Evolutionary conservation across 1,140 invertebrate species (phyloP).

Genomic region (Drosophila asahinai): DNA sequence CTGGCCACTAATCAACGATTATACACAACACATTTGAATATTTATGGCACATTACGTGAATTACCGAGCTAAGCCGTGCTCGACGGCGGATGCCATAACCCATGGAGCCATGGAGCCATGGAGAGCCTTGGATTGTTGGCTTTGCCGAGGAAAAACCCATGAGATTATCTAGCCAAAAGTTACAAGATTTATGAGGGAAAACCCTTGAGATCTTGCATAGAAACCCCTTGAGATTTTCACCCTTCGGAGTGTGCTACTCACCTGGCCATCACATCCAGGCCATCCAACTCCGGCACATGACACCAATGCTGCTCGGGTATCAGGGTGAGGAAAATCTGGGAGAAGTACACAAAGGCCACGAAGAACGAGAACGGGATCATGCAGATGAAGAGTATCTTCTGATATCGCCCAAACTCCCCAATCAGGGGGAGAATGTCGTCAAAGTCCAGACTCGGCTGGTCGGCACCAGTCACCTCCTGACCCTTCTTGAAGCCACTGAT

Average conservation of each 20-base stretch:
- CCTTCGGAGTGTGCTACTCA: conserved; percentile 84
- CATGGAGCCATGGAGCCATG: conserved; percentile 1
- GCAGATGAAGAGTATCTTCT: conserved; percentile 92
- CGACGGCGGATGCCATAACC: conserved; percentile 31
- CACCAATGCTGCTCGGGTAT: conserved; percentile 93
- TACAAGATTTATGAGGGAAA: conserved; percentile 33
- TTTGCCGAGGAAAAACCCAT: conserved; percentile 12
- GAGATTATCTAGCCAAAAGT: conserved; percentile 6
- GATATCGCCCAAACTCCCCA: conserved; percentile 95
- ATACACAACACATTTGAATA: conserved; percentile 48
- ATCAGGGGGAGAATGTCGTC: conserved; percentile 93
- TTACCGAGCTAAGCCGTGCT: conserved; percentile 17
- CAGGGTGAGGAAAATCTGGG: conserved; percentile 93
- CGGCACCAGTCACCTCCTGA: conserved; percentile 23
- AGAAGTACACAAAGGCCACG: conserved; percentile 94
- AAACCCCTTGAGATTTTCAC: conserved; percentile 20
- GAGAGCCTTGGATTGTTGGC: conserved; percentile 23
- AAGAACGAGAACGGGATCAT: conserved; percentile 95
- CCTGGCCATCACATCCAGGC: conserved; percentile 89
- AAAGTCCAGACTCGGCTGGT: conserved; percentile 88
- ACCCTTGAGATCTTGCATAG: conserved; percentile 18
- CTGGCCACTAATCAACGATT: conserved; percentile 28
- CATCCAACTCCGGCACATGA: conserved; percentile 88
- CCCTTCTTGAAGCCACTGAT: conserved; percentile 42
- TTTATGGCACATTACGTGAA: conserved; percentile 52